Conservation (phyloP, 2,797 vertebrate species). For the Peromyscus attwateri region DNA sequence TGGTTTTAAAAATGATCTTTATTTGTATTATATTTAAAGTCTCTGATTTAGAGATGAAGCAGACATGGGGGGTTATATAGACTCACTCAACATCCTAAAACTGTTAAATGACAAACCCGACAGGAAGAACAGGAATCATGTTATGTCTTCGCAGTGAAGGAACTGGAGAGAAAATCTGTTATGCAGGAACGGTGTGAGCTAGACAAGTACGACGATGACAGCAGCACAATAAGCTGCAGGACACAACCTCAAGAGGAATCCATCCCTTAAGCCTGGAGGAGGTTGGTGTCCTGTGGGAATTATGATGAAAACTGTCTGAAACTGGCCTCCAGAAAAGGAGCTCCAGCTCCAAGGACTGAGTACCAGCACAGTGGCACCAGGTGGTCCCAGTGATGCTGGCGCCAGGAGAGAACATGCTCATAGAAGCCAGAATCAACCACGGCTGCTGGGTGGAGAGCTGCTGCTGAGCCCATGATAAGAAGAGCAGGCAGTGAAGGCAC, state of each 20-base stretch:
- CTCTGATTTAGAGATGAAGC: not conserved
- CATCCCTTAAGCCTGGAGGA: not conserved
- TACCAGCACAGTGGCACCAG: not conserved
- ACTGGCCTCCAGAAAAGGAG: not conserved
- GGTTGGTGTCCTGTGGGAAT: not conserved
- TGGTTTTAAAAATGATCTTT: not conserved
- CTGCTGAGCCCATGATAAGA: not conserved
- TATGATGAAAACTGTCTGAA: not conserved
- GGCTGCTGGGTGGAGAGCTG: not conserved
- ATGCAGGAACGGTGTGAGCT: not conserved
- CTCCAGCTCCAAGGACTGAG: fast-evolving
- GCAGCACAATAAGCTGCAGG: not conserved
- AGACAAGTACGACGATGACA: not conserved
- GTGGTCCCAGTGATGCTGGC: not conserved
- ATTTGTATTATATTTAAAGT: not conserved
- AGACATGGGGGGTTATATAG: not conserved
- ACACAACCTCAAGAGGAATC: not conserved
- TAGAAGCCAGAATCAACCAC: not conserved
- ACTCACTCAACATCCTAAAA: not conserved
- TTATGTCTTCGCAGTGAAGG: not conserved
- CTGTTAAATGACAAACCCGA: not conserved
- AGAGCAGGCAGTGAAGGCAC: not conserved
- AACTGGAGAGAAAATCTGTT: not conserved
- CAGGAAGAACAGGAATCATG: not conserved
- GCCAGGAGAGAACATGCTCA: not conserved